Conservation (phyloP, 2,113 vertebrate species). For the Epinephelus lanceolatus region DNA sequence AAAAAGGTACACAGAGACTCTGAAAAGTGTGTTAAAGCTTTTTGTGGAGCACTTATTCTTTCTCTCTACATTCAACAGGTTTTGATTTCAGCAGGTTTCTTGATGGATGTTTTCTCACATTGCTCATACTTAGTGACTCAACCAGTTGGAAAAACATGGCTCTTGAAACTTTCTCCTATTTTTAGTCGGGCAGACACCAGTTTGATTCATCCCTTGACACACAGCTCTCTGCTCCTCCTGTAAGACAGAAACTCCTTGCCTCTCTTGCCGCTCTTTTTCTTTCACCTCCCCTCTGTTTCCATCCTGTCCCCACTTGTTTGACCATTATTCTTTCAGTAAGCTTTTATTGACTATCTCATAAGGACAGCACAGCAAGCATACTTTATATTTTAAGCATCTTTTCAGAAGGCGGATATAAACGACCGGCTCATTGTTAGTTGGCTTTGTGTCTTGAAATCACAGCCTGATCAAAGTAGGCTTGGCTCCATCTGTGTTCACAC, state of each 20-base stretch:
- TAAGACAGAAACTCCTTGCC: not conserved
- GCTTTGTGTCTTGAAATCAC: conserved; percentile 24
- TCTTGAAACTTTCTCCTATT: not conserved
- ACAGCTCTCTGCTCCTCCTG: not conserved
- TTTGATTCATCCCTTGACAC: not conserved
- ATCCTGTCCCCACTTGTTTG: not conserved
- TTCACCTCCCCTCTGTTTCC: conserved; percentile 1
- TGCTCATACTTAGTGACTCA: not conserved
- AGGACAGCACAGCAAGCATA: too few species aligned
- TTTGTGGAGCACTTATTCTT: not conserved
- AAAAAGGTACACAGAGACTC: not conserved
- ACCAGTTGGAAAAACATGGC: not conserved
- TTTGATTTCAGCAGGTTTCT: not conserved
- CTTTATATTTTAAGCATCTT: conserved; percentile 7
- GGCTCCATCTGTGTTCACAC: not conserved
- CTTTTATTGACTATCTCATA: not conserved
- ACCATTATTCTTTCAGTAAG: not conserved
- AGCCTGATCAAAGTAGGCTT: conserved; percentile 19
- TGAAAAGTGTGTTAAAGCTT: not conserved
- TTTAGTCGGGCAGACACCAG: not conserved
- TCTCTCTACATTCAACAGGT: not conserved
- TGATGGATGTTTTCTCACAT: conserved; percentile 8
- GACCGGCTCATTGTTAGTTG: not conserved
- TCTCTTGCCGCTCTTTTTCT: not conserved
- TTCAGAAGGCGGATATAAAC: not conserved